Conservation (phyloP, 2,797 vertebrate species). For the Potorous gilbertii region DNA sequence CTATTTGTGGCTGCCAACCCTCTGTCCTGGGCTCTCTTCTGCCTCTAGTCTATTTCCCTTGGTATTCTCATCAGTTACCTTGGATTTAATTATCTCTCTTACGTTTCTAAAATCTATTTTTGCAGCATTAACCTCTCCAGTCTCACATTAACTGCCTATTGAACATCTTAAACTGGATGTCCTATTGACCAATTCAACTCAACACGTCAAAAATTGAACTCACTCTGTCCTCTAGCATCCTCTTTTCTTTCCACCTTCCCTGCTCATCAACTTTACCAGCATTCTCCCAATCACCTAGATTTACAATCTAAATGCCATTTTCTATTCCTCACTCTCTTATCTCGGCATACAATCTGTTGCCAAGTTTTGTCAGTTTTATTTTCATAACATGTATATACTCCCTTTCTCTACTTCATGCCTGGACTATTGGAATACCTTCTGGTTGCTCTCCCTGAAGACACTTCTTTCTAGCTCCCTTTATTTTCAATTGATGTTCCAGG, state of each 20-base stretch:
- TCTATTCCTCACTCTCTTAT: background rate
- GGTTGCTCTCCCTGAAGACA: background rate
- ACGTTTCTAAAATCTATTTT: background rate
- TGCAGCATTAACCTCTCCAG: background rate
- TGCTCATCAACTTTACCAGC: background rate
- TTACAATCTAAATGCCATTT: background rate
- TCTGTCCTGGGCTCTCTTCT: background rate
- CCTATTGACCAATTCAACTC: background rate
- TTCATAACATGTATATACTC: background rate
- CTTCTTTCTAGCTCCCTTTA: background rate
- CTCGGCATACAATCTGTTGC: background rate
- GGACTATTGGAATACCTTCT: background rate
- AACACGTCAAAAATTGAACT: background rate
- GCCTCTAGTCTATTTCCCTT: background rate
- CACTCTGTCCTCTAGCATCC: background rate
- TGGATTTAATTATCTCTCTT: background rate
- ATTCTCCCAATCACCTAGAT: background rate
- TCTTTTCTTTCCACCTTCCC: background rate
- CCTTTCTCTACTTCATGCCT: background rate
- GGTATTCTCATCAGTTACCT: background rate
- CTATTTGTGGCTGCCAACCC: background rate
- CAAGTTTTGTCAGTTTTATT: background rate
- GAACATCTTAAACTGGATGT: background rate
- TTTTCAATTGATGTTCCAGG: background rate
- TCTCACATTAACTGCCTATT: background rate